phyloP scores from a whole-genome alignment of 1,140 invertebrate genomes.

The Brachionus sp. region DNA sequence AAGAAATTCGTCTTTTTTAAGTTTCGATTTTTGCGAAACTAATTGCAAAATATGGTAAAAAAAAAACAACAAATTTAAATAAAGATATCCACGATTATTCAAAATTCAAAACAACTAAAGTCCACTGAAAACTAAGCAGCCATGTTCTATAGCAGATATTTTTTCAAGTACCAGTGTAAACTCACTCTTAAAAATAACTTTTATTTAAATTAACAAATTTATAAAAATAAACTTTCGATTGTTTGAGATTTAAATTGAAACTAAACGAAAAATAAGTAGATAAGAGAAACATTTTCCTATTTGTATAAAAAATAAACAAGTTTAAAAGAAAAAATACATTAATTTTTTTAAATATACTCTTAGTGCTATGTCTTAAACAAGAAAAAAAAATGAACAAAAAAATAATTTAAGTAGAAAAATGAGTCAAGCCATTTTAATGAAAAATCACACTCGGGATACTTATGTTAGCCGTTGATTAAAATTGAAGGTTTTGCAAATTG shows the following conservation, averaged over 20 bases:
- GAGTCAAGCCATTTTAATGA: not conserved
- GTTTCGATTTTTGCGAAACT: not conserved
- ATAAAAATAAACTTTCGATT: constrained; percentile 11
- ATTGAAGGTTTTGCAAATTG: not conserved
- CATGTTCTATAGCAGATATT: not conserved
- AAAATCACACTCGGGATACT: constrained; percentile 26
- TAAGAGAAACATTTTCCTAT: not conserved
- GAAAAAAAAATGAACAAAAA: not conserved
- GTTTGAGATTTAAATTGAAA: not conserved
- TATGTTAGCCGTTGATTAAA: constrained; percentile 13
- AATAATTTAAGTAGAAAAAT: constrained; percentile 2
- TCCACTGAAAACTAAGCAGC: not conserved
- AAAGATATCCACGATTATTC: not conserved
- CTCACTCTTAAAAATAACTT: not conserved
- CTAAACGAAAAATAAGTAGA: not conserved
- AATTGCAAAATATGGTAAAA: not conserved
- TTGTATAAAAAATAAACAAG: not conserved
- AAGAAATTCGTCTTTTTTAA: not conserved
- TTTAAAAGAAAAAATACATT: not conserved
- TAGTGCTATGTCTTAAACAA: not conserved
- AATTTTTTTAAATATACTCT: constrained; percentile 6
- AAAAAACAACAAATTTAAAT: not conserved
- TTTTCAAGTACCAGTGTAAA: not conserved
- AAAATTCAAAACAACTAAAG: not conserved
- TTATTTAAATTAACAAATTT: not conserved